A percentile compares a stretch with the other conserved stretches of the same genome.
Conservation (phyloP, 1,140 invertebrate species). For the Thalassaphorura encarpata region DNA sequence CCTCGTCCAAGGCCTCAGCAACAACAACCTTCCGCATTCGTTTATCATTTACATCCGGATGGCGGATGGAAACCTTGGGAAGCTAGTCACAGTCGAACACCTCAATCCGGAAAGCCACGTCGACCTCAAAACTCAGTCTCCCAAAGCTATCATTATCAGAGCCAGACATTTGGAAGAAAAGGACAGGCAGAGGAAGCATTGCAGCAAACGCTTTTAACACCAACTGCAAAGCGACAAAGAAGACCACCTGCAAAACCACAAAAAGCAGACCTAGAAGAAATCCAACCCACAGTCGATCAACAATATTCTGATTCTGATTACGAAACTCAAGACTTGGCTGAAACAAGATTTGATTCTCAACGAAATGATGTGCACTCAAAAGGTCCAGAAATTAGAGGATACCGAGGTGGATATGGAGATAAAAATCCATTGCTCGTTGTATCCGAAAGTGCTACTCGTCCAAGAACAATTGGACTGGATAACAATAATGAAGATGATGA, state of each 20-base stretch:
- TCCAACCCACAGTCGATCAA: background rate
- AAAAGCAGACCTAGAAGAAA: background rate
- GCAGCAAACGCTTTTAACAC: no score
- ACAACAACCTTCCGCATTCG: constrained; percentile 18
- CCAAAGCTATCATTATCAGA: no score
- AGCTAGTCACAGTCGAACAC: no score
- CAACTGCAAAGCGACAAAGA: no score
- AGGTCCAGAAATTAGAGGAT: constrained; percentile 1
- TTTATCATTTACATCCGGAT: constrained; percentile 26
- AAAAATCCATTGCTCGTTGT: constrained; percentile 9
- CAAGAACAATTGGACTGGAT: background rate
- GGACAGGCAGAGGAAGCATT: no score
- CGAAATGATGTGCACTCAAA: background rate
- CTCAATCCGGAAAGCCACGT: no score
- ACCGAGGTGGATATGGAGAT: constrained; percentile 4
- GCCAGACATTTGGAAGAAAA: no score
- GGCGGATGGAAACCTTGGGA: constrained; percentile 13
- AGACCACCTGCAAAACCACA: background rate
- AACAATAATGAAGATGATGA: background rate
- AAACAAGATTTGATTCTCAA: background rate
- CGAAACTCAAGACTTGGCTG: background rate
- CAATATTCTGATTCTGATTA: background rate
- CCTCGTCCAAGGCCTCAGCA: constrained; percentile 4
- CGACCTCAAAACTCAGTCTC: no score
- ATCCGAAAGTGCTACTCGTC: background rate